Evolutionary conservation across 2,113 vertebrate genomes (phyloP), one percentile per base, ranked within the genome.

Genomic region (Pholis gunnellus): DNA sequence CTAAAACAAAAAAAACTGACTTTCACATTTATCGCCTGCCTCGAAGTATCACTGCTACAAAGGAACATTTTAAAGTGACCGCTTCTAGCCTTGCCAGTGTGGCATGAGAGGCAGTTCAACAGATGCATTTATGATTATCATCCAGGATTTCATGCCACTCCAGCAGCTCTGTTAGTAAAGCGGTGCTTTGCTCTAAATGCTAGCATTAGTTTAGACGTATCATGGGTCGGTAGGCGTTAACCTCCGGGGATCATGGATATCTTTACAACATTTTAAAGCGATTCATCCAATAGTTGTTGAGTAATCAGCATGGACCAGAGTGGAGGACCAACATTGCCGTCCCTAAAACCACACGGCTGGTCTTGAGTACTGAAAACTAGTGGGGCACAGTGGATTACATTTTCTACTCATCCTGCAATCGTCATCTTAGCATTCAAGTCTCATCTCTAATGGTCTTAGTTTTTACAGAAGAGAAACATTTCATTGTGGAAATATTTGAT

Each of bases 1-100:
- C 22, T 60, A 20, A 36, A 50, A 34, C 52, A 42, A 2, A 22
- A 27, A 27, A n/a, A 64, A 8, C 31, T 9, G 22, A 42, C 36
- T 29, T 63, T 6, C 29, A 50, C 13, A 22, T 75, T 46, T 22
- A 54, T 54, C 38, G 20, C 9, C n/a, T 71, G 46, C 46, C 50
- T 71, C 3, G 0, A 85, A 68, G 34, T 56, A 60, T 65, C 36
- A 14, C 52, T 59, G 27, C 64, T 64, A 9, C 61, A 63, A 2
- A 72, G 18, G 38, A 74, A 11, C 25, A 68, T 72, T 63, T 66
- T 54, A 25, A 56, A 48, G 56, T 50, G 36, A 34, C 27, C 60
- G 61, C 54, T 72, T 68, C 64, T 56, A 72, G 65, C 70, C 27
- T 81, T 46, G 79, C 29, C 59, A 22, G 50, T 22, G 20, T 52